Conservation (phyloP, 2,888 invertebrate genomes). For the Nysson spinosus region DNA sequence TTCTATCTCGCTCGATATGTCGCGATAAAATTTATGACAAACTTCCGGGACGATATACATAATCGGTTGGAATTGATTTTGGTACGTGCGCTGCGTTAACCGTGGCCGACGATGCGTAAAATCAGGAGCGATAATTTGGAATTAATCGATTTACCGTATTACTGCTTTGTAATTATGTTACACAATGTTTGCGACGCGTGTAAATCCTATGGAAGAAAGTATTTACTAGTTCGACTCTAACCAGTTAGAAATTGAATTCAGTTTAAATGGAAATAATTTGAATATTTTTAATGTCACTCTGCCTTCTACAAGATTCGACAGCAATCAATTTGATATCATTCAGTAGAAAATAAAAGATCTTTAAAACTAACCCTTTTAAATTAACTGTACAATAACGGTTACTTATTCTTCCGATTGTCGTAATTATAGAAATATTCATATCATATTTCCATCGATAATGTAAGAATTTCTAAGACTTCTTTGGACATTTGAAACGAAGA, state of each 20-base stretch:
- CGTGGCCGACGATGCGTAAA: constrained; percentile 51
- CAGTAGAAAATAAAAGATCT: no score
- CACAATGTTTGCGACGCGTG: constrained; percentile 17
- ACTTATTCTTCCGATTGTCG: no score
- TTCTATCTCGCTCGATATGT: constrained; percentile 29
- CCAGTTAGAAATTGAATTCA: constrained; percentile 18
- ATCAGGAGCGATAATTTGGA: constrained; percentile 59
- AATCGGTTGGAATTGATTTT: constrained; percentile 52
- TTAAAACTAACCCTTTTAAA: no score
- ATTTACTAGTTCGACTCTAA: constrained; percentile 31
- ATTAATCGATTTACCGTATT: constrained; percentile 56
- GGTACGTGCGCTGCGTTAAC: constrained; percentile 34
- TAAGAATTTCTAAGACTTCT: no score
- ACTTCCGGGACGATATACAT: constrained; percentile 43
- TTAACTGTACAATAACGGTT: no score
- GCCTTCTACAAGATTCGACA: no score
- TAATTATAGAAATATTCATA: no score
- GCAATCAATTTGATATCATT: no score
- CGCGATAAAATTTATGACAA: constrained; percentile 47
- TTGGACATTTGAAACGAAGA: no score
- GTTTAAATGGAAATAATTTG: no score
- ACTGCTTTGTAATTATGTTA: constrained; percentile 50
- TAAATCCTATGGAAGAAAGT: constrained; percentile 46
- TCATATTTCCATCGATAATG: no score
- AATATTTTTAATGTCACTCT: no score